Conservation (phyloP, 2,113 vertebrate genomes). For the Bubo bubo region DNA sequence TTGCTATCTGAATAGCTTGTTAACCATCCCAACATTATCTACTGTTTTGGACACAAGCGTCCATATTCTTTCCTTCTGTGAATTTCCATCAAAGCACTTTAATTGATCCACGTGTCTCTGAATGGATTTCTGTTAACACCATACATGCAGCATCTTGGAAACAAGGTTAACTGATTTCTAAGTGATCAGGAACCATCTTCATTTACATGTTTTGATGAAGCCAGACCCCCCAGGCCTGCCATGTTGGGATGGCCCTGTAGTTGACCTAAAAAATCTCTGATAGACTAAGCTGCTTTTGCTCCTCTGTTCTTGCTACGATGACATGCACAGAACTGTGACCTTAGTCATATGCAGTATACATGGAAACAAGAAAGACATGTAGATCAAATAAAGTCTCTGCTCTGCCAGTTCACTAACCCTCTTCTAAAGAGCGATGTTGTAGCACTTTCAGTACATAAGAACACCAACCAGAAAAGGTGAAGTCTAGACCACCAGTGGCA, state of each 20-base stretch:
- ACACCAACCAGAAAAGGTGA: background rate
- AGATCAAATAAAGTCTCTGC: background rate
- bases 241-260: background rate
- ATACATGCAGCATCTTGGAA: background rate
- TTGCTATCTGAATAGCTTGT: background rate
- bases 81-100: background rate
- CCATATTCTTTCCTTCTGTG: background rate
- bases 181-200: background rate
- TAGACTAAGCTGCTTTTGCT: background rate
- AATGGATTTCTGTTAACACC: background rate
- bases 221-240: background rate
- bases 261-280: background rate
- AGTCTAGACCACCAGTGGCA: background rate
- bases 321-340: background rate
- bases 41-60: background rate
- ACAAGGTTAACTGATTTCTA: background rate
- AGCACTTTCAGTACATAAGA: background rate
- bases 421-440: background rate
- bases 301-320: background rate
- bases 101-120: background rate
- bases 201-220: background rate
- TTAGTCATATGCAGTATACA: background rate
- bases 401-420: background rate
- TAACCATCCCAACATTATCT: background rate
- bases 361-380: background rate